Conservation (phyloP, 2,888 invertebrate species). For the Synergus laeviventris region DNA sequence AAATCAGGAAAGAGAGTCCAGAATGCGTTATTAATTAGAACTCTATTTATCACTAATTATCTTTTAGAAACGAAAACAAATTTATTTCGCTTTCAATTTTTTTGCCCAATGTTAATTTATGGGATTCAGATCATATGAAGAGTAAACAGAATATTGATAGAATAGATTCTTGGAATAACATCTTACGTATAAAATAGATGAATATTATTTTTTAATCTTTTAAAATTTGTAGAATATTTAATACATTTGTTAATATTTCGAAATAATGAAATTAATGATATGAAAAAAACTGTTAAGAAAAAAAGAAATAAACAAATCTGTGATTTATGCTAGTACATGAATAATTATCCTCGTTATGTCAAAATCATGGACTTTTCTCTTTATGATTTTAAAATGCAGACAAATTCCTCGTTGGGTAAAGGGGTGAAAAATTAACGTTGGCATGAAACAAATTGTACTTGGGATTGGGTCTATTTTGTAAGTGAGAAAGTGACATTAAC, state of each 20-base stretch:
- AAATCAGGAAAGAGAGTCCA: not conserved
- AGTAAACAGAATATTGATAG: not conserved
- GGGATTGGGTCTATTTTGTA: conserved; percentile 15
- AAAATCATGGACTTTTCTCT: not conserved
- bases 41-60: not conserved
- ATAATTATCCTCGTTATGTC: too few species aligned
- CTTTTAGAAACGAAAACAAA: not conserved
- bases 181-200: too few species aligned
- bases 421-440: conserved; percentile 1
- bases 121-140: not conserved
- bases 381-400: not conserved
- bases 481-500: conserved; percentile 20
- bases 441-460: conserved; percentile 1
- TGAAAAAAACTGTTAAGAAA: too few species aligned
- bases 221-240: too few species aligned
- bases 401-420: not conserved
- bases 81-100: not conserved
- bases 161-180: not conserved
- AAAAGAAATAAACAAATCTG: too few species aligned
- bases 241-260: too few species aligned
- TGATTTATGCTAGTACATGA: too few species aligned
- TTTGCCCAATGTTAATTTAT: not conserved
- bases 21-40: not conserved
- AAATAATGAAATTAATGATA: too few species aligned
- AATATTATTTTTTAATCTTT: not conserved